A percentile compares a stretch with the other conserved stretches of the same genome.
phyloP scores from a whole-genome alignment of 1,140 invertebrate species.

The Drosophila sechellia region DNA sequence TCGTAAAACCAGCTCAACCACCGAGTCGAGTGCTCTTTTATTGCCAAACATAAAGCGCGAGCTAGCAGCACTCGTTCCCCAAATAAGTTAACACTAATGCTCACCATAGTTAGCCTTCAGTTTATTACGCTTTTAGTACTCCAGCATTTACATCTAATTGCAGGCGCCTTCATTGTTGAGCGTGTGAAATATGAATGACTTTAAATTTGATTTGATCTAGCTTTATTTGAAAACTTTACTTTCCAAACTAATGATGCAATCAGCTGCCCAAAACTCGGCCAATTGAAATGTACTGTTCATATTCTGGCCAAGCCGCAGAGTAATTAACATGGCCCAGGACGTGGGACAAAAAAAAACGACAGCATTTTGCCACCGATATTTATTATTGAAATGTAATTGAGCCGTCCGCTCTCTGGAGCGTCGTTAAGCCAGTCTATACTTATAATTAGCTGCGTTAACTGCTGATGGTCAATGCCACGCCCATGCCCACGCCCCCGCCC shows the following conservation, averaged over 20 bases:
- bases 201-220: not conserved
- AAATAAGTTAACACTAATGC: slow-evolving; percentile 37
- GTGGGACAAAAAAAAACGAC: not conserved
- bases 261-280: not conserved
- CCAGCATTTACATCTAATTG: slow-evolving; percentile 1
- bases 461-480: slow-evolving; percentile 41
- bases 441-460: slow-evolving; percentile 57
- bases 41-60: slow-evolving; percentile 25
- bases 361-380: slow-evolving; percentile 16
- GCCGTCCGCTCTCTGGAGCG: slow-evolving; percentile 38
- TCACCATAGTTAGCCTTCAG: slow-evolving; percentile 2
- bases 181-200: not conserved
- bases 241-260: not conserved
- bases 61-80: slow-evolving; percentile 5
- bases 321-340: slow-evolving; percentile 14
- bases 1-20: slow-evolving; percentile 18
- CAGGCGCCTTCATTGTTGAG: not conserved
- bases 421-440: slow-evolving; percentile 52
- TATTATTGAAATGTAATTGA: slow-evolving; percentile 52
- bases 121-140: slow-evolving; percentile 16
- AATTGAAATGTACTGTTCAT: not conserved
- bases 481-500: not conserved
- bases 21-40: slow-evolving; percentile 33
- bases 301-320: not conserved
- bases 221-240: not conserved